Evolutionary conservation across 2,113 vertebrate genomes (phyloP), one percentile per base, ranked within the genome.

Genomic region (Oenanthe oenanthe): DNA sequence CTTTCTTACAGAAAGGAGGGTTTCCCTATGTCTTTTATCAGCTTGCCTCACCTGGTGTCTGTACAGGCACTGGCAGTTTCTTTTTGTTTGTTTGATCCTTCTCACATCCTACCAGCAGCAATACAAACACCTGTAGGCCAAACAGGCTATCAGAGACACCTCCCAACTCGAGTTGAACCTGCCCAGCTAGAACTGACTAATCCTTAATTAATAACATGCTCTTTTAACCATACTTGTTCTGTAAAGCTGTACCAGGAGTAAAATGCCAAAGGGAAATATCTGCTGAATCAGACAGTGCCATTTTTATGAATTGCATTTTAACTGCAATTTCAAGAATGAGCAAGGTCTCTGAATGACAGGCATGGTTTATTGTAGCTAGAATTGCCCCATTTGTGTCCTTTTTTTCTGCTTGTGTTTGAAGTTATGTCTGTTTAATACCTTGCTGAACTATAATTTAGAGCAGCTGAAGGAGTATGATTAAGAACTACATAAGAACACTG

Each of bases 401-500:
- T 86, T 51, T 87, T 75, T 54, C 51, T 83, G 56, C 47, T 78
- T 62, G 21, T 92, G 53, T 88, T 93, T 77, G 60, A 95, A 94
- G 93, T 92, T 90, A 96, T 88, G 82, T 88, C 93, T 94, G 67
- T 74, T 96, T 95, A 96, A 96, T 93, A 93, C 76, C 61, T 94
- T 88, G 60, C 63, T 77, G 72, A 78, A 60, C 92, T 68, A 71
- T 88, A 94, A 93, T 94, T 96, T 92, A 94, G 86, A 95, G 65
- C 67, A 71, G 45, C 58, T 74, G 71, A 79, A 94, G 51, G 81
- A 92, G 31, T 18, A 93, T 71, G 51, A 92, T 73, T 94, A 90
- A 96, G 67, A 83, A 86, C 78, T 63, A 45, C 13, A 26, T 38
- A 40, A 86, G 93, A 94, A 93, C 82, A 67, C 28, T 40, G 60